Evolutionary conservation across 23 tunicate species (phyloP), one percentile per base, ranked within the genome.

Genomic region (Phallusia fumigata): DNA sequence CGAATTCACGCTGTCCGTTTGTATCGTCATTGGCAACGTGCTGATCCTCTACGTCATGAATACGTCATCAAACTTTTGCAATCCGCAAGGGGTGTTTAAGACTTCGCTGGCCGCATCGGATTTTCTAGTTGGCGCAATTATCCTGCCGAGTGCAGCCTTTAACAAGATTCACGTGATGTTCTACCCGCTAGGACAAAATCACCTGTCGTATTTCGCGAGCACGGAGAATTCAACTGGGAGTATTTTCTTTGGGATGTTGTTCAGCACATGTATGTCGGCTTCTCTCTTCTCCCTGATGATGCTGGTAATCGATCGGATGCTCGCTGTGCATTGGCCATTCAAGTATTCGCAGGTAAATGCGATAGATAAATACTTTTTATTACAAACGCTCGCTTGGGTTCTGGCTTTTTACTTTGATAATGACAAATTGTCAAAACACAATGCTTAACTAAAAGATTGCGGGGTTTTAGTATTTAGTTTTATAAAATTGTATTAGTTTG

Each of bases 261-360:
- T 83, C 64, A 75, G 31, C 26, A 83, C 32, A 5, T 83, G 77
- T 1, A 28, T 83, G 0, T 50, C 47, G 6, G 80, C 81, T 35
- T 75, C 80, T 0, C 79, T 83, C n/a, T 35, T 83, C 32, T 53
- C 65, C n/a, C 44, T 83, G 16, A 36, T 83, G 31, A 22, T 78
- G 11, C 88, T 78, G 15, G 34, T 82, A 11, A 15, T 85, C 33
- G 88, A 85, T 74, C 32, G 88, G 64, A 50, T 58, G 47, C 76
- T 85, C 24, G 88, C 88, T 0, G 76, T 85, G 0, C 52, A 32
- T 10, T 78, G 82, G 53, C 82, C 88, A 21, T 85, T 58, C 82
- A 78, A 53, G 21, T 85, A 85, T 40, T 32, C 53, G 10, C 76
- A 85, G 58, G 88, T 85, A 18, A 79, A 32, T n/a, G n/a, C n/a